These are phyloP conservation scores for Myotis yumanensis DNA, from an alignment of 2,113 vertebrate species.

Conservation along the genomic window DNA sequence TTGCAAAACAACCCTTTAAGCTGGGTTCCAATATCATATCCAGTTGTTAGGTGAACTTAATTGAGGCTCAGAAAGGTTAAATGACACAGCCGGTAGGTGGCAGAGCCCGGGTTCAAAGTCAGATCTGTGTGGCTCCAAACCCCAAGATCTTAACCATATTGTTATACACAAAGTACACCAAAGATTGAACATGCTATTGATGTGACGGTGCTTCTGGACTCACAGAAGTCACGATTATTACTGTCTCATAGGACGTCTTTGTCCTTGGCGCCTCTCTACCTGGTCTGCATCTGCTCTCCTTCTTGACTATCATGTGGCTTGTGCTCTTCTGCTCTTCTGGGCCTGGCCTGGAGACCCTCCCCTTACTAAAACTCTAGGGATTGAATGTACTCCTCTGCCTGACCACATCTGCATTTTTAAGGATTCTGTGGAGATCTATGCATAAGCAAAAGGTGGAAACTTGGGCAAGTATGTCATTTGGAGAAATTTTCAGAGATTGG, in stretches of 20 bases:
- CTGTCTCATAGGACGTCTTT: accelerated
- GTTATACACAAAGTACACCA: background rate
- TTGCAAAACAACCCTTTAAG: background rate
- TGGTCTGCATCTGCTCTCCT: background rate
- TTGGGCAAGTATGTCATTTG: background rate
- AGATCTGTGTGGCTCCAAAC: background rate
- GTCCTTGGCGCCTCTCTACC: background rate
- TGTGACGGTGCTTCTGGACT: background rate
- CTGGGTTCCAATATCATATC: background rate
- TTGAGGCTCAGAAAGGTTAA: background rate
- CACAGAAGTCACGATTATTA: background rate
- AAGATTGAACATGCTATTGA: accelerated
- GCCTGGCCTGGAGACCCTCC: background rate
- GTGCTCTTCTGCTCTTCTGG: background rate
- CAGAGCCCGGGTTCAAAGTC: background rate
- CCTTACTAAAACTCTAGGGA: background rate
- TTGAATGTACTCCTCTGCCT: background rate
- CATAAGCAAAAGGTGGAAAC: background rate
- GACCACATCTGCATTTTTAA: background rate
- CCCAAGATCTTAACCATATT: background rate
- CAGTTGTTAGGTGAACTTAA: background rate
- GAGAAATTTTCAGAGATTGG: background rate
- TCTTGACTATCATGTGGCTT: accelerated
- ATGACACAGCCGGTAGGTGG: background rate
- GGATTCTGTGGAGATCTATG: background rate